Evolutionary conservation across 2,113 vertebrate genomes (phyloP).

Genomic region (Casuarius casuarius): DNA sequence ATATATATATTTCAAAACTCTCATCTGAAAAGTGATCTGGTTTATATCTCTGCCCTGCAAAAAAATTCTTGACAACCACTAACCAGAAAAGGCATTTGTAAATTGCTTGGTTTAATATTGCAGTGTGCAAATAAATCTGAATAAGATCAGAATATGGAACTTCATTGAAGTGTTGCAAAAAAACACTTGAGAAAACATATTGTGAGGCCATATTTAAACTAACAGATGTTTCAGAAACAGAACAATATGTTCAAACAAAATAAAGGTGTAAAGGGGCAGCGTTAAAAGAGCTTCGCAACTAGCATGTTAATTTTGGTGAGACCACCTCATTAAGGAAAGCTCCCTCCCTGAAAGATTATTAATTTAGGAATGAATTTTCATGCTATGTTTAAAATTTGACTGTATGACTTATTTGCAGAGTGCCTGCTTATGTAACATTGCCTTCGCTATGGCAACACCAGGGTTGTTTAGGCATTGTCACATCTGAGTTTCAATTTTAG

Average conservation of each 20-base stretch:
- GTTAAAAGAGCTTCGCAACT: constrained; percentile 43
- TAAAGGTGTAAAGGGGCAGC: constrained; percentile 49
- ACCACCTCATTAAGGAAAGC: not conserved
- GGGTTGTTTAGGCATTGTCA: constrained; percentile 32
- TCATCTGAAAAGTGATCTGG: constrained; percentile 12
- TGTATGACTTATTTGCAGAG: constrained; percentile 33
- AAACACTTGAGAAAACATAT: constrained; percentile 70
- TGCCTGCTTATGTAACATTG: constrained; percentile 47
- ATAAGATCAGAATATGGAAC: constrained; percentile 15
- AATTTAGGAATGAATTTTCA: constrained; percentile 11
- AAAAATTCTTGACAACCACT: constrained; percentile 5
- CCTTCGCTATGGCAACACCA: constrained; percentile 56
- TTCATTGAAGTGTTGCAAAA: constrained; percentile 25
- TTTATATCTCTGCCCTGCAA: not conserved
- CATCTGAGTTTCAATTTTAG: not conserved
- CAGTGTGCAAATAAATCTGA: not conserved
- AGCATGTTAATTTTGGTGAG: constrained; percentile 1
- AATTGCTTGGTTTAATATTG: constrained; percentile 8
- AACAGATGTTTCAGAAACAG: constrained; percentile 72
- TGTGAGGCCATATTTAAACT: constrained; percentile 65
- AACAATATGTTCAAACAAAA: constrained; percentile 74
- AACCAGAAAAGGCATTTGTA: constrained; percentile 7
- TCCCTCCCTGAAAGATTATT: constrained; percentile 20
- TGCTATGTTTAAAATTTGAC: constrained; percentile 30
- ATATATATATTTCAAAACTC: not conserved